A percentile compares a stretch with the other conserved stretches of the same genome.
phyloP scores from a whole-genome alignment of 2,797 vertebrate species.

The Leucoraja ocellata region DNA sequence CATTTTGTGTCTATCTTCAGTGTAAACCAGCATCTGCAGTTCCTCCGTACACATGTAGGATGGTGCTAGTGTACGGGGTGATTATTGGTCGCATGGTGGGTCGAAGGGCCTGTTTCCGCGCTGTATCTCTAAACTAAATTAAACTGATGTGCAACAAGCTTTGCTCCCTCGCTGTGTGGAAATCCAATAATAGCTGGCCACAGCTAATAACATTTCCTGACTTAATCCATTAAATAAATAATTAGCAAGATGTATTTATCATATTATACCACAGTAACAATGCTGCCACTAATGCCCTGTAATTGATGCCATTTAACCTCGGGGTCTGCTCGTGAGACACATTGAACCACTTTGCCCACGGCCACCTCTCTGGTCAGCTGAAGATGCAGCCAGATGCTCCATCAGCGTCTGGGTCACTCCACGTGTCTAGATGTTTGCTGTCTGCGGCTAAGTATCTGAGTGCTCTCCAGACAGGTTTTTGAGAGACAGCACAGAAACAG shows the following conservation, averaged over 20 bases:
- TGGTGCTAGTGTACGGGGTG: too few species aligned
- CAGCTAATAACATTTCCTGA: neutral
- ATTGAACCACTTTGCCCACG: conserved; percentile 3
- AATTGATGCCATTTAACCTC: conserved; percentile 25
- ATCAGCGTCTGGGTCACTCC: neutral
- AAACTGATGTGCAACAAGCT: neutral
- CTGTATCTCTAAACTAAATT: neutral
- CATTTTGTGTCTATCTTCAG: too few species aligned
- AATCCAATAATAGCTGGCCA: neutral
- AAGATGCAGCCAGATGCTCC: neutral
- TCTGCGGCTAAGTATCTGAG: neutral
- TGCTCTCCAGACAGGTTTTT: neutral
- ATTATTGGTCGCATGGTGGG: too few species aligned
- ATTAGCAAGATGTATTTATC: conserved; percentile 18
- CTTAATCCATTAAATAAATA: neutral
- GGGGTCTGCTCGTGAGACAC: neutral
- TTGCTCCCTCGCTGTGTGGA: neutral
- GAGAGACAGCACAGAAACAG: neutral
- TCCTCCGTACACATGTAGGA: too few species aligned
- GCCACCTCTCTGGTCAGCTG: neutral
- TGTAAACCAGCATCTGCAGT: too few species aligned
- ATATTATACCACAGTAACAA: conserved; percentile 4
- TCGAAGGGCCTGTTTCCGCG: too few species aligned
- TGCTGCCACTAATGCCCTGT: neutral
- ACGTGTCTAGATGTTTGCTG: neutral